Conservation (phyloP, 2,888 invertebrate genomes). For the Holacanthella duospinosa region DNA sequence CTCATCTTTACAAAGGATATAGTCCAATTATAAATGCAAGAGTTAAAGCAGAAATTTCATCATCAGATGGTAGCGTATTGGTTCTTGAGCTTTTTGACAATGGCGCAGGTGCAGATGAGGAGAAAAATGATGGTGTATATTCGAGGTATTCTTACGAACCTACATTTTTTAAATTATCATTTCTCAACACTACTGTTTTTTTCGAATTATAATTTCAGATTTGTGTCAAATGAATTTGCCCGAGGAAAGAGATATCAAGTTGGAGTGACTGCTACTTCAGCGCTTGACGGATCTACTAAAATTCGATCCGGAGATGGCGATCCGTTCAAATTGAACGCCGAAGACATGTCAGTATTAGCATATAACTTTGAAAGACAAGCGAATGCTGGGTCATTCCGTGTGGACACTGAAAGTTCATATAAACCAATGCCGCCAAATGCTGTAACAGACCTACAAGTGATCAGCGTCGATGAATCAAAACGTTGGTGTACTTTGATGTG, state of each 20-base stretch:
- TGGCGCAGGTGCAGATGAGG: slow-evolving; percentile 4
- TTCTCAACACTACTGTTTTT: too few relatives aligned
- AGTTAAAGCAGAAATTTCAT: neutral
- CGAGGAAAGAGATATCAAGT: neutral
- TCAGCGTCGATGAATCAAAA: neutral
- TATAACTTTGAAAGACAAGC: neutral
- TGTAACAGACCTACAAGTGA: neutral
- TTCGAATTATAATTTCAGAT: neutral
- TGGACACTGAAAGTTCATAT: neutral
- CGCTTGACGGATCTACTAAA: neutral
- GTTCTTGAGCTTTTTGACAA: neutral
- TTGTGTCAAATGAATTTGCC: neutral
- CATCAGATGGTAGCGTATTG: neutral
- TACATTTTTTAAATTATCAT: neutral
- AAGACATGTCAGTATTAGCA: neutral
- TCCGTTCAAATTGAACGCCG: neutral
- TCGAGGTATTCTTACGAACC: neutral
- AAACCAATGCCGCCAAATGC: neutral
- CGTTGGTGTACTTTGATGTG: neutral
- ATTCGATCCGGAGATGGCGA: neutral
- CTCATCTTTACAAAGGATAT: neutral
- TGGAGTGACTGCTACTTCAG: neutral
- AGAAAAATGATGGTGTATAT: neutral
- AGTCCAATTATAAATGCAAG: neutral
- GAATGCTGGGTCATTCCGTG: neutral